These are phyloP conservation scores for Otolemur garnettii DNA, from an alignment of 2,113 vertebrate genomes.

Conservation along the genomic window DNA sequence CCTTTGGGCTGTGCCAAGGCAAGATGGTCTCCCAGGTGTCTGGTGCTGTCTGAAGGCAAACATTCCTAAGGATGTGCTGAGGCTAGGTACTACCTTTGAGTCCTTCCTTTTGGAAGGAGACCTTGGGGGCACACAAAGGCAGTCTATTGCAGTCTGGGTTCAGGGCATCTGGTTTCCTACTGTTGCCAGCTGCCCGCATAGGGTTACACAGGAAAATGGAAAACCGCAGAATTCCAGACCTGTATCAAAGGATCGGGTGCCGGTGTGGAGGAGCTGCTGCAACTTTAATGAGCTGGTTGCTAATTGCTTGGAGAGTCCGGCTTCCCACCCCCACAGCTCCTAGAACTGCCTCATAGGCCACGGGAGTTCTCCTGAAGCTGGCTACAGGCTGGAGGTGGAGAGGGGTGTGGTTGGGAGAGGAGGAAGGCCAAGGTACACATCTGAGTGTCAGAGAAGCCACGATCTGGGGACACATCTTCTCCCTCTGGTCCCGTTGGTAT, in stretches of 20 bases:
- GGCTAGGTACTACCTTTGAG: neutral
- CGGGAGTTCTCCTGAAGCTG: accelerated
- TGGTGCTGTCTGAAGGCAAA: neutral
- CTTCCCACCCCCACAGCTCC: neutral
- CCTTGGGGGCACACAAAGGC: accelerated
- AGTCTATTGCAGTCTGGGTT: accelerated
- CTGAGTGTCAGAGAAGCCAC: neutral
- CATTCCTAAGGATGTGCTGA: neutral
- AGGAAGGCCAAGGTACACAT: accelerated
- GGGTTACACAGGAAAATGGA: constrained; percentile 66
- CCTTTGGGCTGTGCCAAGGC: neutral
- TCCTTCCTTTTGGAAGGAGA: neutral
- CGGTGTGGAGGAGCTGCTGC: constrained; percentile 77
- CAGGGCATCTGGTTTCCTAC: neutral
- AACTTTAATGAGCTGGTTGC: constrained; percentile 86
- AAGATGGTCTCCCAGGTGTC: neutral
- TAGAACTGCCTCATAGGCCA: neutral
- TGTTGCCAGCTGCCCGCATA: neutral
- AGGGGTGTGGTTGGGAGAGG: too few relatives aligned
- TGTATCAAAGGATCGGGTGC: constrained; percentile 64
- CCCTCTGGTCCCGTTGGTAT: accelerated
- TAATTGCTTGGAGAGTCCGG: neutral
- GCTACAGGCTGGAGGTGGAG: neutral
- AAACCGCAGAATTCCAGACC: constrained; percentile 9
- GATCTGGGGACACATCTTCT: too few relatives aligned